Conservation (phyloP, 2,888 invertebrate genomes). For the Aproaerema taeniolella region DNA sequence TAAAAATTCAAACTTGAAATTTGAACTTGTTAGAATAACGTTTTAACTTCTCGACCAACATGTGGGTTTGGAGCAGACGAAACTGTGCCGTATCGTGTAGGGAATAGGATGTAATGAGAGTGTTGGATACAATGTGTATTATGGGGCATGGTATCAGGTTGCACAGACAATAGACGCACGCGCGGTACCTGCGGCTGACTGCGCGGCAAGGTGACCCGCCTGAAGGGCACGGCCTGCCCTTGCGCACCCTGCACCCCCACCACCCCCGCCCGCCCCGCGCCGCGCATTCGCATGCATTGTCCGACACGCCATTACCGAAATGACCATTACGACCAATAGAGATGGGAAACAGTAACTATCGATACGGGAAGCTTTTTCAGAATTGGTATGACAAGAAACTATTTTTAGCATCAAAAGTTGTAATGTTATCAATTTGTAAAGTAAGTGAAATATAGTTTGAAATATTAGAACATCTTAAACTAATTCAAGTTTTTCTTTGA, state of each 20-base stretch:
- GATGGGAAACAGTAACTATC: conserved; percentile 9
- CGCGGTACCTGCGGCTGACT: conserved; percentile 31
- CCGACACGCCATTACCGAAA: conserved; percentile 62
- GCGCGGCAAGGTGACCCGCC: conserved; percentile 70
- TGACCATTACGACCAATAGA: conserved; percentile 11
- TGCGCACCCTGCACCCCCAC: conserved; percentile 45
- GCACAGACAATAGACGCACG: conserved; percentile 68
- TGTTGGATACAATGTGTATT: no score
- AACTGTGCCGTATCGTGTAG: conserved; percentile 11
- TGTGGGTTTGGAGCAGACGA: not conserved
- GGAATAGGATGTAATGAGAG: not conserved
- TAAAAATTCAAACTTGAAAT: conserved; percentile 49
- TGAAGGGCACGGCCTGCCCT: conserved; percentile 70
- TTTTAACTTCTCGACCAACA: conserved; percentile 7
- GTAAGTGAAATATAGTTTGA: not conserved
- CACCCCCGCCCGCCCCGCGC: conserved; percentile 29
- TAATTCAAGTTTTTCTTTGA: not conserved
- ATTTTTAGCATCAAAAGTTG: not conserved
- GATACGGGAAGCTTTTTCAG: not conserved
- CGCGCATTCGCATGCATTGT: conserved; percentile 54
- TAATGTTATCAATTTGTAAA: not conserved
- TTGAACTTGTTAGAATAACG: conserved; percentile 62
- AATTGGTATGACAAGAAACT: not conserved
- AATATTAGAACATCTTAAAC: conserved; percentile 28
- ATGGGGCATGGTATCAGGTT: conserved; percentile 60